phyloP scores from a whole-genome alignment of 2,797 vertebrate genomes.

The Gorsachius magnificus region DNA sequence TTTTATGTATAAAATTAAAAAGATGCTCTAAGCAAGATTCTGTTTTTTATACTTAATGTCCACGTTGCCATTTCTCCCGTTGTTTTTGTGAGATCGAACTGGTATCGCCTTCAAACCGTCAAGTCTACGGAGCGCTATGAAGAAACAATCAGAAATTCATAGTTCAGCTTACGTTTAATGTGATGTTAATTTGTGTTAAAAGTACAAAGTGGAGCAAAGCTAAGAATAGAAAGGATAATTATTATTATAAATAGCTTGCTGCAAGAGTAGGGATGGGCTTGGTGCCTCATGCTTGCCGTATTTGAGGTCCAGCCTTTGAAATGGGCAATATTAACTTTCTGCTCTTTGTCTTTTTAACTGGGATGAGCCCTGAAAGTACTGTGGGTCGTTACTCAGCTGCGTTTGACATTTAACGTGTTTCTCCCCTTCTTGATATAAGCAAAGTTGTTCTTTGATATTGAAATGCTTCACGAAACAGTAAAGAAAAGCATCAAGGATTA shows the following conservation, averaged over 20 bases:
- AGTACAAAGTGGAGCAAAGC: constrained; percentile 48
- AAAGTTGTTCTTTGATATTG: not conserved
- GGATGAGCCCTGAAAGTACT: not conserved
- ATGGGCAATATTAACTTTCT: not conserved
- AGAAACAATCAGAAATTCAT: not conserved
- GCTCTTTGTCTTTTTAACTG: not conserved
- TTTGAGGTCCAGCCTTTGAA: not conserved
- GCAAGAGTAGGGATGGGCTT: not conserved
- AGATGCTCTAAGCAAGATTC: not conserved
- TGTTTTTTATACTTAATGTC: not conserved
- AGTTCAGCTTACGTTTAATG: not conserved
- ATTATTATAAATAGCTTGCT: constrained; percentile 61
- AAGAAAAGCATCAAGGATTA: too few species aligned
- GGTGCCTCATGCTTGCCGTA: not conserved
- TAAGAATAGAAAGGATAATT: constrained; percentile 55
- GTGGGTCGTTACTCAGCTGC: not conserved
- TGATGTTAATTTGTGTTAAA: constrained; percentile 36
- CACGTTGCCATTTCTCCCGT: not conserved
- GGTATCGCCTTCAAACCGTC: not conserved
- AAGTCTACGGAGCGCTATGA: not conserved
- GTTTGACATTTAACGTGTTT: not conserved
- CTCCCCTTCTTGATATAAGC: not conserved
- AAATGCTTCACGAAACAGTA: not conserved
- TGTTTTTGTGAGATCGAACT: not conserved
- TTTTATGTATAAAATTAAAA: not conserved